Percentiles rank a stretch among this genome's conserved stretches.
Evolutionary conservation across 2,888 invertebrate genomes (phyloP).

Genomic region (Hydrotaea diabolus): DNA sequence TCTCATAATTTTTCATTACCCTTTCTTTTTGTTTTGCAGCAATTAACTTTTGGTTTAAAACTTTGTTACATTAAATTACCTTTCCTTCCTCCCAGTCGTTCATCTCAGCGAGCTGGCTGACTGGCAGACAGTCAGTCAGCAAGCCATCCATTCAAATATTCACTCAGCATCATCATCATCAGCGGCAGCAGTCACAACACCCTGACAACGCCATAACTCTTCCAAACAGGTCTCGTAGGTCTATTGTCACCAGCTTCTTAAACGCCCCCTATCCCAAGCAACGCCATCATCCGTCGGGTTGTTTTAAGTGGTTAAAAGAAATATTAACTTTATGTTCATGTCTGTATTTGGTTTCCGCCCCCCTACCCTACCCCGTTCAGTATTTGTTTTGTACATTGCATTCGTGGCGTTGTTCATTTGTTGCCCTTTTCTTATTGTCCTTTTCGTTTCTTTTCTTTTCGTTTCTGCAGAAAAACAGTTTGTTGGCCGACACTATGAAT

Average conservation of each 20-base stretch:
- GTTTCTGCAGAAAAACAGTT: slow-evolving; percentile 1
- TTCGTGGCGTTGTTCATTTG: slow-evolving; percentile 15
- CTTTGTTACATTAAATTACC: slow-evolving; percentile 19
- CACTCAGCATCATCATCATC: neutral
- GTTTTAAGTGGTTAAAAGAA: neutral
- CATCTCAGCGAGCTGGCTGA: neutral
- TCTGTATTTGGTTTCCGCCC: neutral
- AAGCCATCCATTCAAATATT: neutral
- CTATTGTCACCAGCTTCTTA: neutral
- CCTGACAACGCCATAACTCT: too few species aligned
- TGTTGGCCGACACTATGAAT: slow-evolving; percentile 22
- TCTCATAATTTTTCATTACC: slow-evolving; percentile 41
- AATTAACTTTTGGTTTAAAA: slow-evolving; percentile 31
- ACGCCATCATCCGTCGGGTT: neutral
- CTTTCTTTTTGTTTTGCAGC: slow-evolving; percentile 23
- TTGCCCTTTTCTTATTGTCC: neutral
- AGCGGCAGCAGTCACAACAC: neutral
- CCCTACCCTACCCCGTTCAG: too few species aligned
- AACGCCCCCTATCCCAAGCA: too few species aligned
- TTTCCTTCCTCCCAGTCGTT: neutral
- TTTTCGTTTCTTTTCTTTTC: slow-evolving; percentile 30
- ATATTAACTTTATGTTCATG: slow-evolving; percentile 12
- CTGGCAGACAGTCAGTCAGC: neutral
- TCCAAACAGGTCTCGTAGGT: neutral
- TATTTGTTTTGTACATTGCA: neutral